These are phyloP conservation scores for Clistopyga incitator DNA, from an alignment of 2,888 invertebrate species.

Conservation along the genomic window DNA sequence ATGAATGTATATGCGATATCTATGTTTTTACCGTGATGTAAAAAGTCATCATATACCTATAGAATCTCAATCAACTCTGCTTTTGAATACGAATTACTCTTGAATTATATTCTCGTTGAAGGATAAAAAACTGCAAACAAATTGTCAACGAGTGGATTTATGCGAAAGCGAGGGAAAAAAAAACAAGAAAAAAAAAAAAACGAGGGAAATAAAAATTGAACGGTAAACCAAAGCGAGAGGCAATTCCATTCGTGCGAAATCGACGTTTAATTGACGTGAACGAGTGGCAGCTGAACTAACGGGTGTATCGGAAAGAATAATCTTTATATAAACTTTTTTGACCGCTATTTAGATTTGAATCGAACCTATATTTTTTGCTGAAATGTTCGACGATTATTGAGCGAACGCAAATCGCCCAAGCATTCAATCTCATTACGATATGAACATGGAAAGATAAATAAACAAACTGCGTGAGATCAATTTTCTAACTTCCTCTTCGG, in stretches of 20 bases:
- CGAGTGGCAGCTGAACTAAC: conserved; percentile 30
- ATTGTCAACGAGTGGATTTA: conserved; percentile 12
- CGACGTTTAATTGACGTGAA: conserved; percentile 48
- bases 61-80: conserved; percentile 14
- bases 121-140: conserved; percentile 13
- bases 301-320: background rate
- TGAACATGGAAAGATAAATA: too few relatives aligned
- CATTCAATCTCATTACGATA: too few relatives aligned
- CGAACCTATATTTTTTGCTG: background rate
- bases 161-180: background rate
- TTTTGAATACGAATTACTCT: conserved; percentile 24
- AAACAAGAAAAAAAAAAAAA: background rate
- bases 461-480: background rate
- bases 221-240: conserved; percentile 29
- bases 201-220: conserved; percentile 17
- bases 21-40: background rate
- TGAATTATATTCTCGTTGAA: conserved; percentile 11
- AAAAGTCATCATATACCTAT: background rate
- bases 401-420: too few relatives aligned
- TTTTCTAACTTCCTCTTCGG: background rate
- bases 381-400: too few relatives aligned
- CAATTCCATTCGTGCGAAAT: conserved; percentile 45
- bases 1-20: background rate
- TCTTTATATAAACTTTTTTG: background rate
- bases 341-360: background rate